phyloP scores from a whole-genome alignment of 2,113 vertebrate genomes.

The Prionailurus bengalensis region DNA sequence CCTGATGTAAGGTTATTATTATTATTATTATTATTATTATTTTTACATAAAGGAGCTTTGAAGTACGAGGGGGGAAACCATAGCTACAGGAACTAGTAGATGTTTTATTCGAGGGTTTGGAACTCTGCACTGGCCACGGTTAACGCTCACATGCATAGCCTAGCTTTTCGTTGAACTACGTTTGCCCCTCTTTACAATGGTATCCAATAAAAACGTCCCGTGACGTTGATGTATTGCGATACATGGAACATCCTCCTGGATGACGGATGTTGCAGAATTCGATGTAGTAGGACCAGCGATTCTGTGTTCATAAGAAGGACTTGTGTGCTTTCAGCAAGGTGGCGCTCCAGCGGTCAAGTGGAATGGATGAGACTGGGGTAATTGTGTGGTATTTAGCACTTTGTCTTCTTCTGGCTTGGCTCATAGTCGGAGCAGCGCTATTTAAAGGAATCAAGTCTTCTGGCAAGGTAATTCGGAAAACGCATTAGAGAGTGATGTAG shows the following conservation, averaged over 20 bases:
- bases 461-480: slow-evolving; percentile 92
- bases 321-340: slow-evolving; percentile 88
- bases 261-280: neutral
- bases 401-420: slow-evolving; percentile 94
- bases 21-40: neutral
- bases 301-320: slow-evolving; percentile 39
- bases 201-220: neutral
- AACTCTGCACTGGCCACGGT: neutral
- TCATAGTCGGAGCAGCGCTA: slow-evolving; percentile 90
- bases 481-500: neutral
- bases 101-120: neutral
- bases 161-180: slow-evolving; percentile 1
- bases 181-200: neutral
- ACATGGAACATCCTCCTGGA: neutral
- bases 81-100: neutral
- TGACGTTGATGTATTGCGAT: neutral
- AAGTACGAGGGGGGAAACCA: neutral
- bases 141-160: neutral
- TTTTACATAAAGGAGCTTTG: neutral
- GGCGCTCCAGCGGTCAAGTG: slow-evolving; percentile 91
- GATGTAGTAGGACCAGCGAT: slow-evolving; percentile 8
- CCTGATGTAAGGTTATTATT: neutral
- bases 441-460: slow-evolving; percentile 98
- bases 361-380: slow-evolving; percentile 92
- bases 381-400: slow-evolving; percentile 97